Conservation (phyloP, 2,888 invertebrate genomes). For the Rhabditophanes sp. region DNA sequence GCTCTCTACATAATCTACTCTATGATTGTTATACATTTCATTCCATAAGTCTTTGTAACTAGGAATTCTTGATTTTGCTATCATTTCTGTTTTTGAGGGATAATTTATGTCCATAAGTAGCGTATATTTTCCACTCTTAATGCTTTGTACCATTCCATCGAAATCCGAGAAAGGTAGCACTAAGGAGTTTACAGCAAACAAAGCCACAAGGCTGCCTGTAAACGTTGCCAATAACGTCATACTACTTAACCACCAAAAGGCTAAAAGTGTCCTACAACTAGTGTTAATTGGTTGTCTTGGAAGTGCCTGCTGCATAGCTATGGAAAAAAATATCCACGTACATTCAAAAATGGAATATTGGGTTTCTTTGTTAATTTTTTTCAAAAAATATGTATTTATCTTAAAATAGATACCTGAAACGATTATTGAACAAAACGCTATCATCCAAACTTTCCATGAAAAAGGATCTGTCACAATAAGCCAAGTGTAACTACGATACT, state of each 20-base stretch:
- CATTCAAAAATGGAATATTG: slow-evolving; percentile 4
- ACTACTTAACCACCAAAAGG: slow-evolving; percentile 12
- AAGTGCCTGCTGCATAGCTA: too few species aligned
- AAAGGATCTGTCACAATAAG: slow-evolving; percentile 5
- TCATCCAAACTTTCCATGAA: slow-evolving; percentile 6
- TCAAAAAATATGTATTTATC: slow-evolving; percentile 1
- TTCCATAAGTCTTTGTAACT: slow-evolving; percentile 21
- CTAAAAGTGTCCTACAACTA: slow-evolving; percentile 8
- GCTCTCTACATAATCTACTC: slow-evolving; percentile 24
- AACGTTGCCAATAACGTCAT: slow-evolving; percentile 12
- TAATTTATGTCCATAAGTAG: slow-evolving; percentile 27
- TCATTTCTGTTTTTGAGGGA: slow-evolving; percentile 23
- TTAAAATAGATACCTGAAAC: slow-evolving; percentile 2
- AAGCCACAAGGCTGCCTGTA: slow-evolving; percentile 15
- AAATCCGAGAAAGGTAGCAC: slow-evolving; percentile 14
- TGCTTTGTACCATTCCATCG: slow-evolving; percentile 19
- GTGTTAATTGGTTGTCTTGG: slow-evolving; percentile 3
- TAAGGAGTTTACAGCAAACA: slow-evolving; percentile 12
- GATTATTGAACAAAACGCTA: slow-evolving; percentile 2
- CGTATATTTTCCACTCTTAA: slow-evolving; percentile 19
- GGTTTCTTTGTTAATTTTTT: slow-evolving; percentile 3
- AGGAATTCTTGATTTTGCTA: slow-evolving; percentile 15
- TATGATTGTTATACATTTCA: slow-evolving; percentile 22
- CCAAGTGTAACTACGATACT: slow-evolving; percentile 5
- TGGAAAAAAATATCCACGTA: slow-evolving; percentile 5